A percentile compares a stretch with the other conserved stretches of the same genome.
These are phyloP conservation scores for Mamestra configurata DNA, from an alignment of 1,140 invertebrate species.

Conservation along the genomic window DNA sequence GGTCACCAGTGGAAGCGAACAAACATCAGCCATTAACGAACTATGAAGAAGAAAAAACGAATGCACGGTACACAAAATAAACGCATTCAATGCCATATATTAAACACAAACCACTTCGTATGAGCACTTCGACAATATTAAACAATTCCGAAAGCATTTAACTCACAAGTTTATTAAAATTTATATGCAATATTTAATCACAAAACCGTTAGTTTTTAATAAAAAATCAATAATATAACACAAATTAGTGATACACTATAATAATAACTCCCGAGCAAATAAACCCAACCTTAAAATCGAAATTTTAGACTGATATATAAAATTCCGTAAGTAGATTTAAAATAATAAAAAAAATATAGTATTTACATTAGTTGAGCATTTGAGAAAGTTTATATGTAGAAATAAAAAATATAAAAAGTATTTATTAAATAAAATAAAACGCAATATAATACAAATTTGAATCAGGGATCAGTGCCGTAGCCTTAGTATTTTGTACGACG, in stretches of 20 bases:
- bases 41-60: constrained; percentile 87
- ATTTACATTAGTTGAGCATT: constrained; percentile 88
- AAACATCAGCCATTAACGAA: constrained; percentile 60
- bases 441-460: constrained; percentile 71
- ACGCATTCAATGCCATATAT: constrained; percentile 59
- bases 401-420: constrained; percentile 52
- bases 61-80: constrained; percentile 58
- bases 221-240: constrained; percentile 60
- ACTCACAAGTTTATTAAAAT: constrained; percentile 76
- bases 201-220: constrained; percentile 64
- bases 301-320: constrained; percentile 87
- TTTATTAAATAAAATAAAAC: constrained; percentile 65
- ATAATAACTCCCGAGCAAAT: constrained; percentile 74
- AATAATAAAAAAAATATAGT: constrained; percentile 78
- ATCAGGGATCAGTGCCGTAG: constrained; percentile 84
- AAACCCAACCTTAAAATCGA: constrained; percentile 83
- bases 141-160: constrained; percentile 66
- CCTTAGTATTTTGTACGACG: constrained; percentile 82
- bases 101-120: constrained; percentile 67
- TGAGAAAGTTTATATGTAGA: constrained; percentile 86
- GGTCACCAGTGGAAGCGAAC: constrained; percentile 61
- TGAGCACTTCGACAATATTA: constrained; percentile 76
- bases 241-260: constrained; percentile 62
- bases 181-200: constrained; percentile 83
- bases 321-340: constrained; percentile 76